Conservation (phyloP, 2,113 vertebrate genomes). For the Galemys pyrenaicus region DNA sequence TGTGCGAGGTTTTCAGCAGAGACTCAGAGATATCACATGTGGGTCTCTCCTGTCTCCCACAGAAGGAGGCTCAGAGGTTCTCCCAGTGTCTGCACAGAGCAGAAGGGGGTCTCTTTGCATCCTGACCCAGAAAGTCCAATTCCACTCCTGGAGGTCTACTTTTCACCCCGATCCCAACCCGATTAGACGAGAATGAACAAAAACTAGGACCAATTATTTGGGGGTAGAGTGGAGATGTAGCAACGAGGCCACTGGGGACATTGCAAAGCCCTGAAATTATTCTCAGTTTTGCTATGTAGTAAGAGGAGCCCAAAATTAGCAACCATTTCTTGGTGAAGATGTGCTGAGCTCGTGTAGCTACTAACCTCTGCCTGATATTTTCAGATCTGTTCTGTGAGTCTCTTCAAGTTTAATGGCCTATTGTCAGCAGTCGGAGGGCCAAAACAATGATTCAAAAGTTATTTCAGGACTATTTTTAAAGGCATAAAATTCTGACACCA, state of each 20-base stretch:
- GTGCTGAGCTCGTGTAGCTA: background rate
- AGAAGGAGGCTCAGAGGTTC: background rate
- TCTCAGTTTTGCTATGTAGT: constrained; percentile 50
- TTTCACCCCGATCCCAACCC: background rate
- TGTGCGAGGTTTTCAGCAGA: background rate
- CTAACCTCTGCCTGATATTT: constrained; percentile 30
- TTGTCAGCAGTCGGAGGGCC: background rate
- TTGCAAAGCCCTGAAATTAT: constrained; percentile 16
- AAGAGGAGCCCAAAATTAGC: constrained; percentile 46
- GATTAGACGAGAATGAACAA: background rate
- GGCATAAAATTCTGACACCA: background rate
- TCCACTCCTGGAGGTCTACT: background rate
- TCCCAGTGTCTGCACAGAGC: background rate
- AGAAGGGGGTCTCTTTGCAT: background rate
- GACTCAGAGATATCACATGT: background rate
- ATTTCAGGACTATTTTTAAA: background rate
- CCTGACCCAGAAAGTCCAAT: background rate
- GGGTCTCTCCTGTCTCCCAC: background rate
- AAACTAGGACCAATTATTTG: background rate
- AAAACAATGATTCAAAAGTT: background rate
- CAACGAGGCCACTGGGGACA: constrained; percentile 27
- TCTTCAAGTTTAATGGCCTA: background rate
- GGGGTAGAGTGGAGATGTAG: background rate
- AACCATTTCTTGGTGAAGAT: constrained; percentile 19
- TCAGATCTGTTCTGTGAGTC: background rate